Evolutionary conservation across 2,888 invertebrate genomes (phyloP).

Genomic region (Lamellibrachia columna): DNA sequence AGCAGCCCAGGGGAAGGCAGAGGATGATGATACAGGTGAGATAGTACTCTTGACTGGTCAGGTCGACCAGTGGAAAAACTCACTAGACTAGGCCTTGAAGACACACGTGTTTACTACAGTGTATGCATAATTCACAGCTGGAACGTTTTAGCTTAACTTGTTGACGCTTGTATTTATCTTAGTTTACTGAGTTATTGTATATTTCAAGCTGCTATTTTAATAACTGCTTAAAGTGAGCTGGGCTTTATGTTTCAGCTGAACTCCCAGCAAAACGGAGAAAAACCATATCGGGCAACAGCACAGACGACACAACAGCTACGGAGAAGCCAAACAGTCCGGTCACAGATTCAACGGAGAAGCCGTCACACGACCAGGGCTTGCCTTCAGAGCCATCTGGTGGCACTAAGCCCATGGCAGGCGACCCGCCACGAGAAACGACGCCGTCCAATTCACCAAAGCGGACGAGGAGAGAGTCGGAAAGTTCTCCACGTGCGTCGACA

Average conservation of each 20-base stretch:
- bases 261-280: neutral
- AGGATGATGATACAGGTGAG: slow-evolving; percentile 7
- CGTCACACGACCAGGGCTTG: neutral
- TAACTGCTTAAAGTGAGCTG: neutral
- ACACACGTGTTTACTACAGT: too few species aligned
- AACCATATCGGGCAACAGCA: neutral
- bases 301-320: neutral
- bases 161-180: too few species aligned
- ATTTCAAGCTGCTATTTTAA: neutral
- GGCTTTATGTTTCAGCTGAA: neutral
- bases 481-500: neutral
- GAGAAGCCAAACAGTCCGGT: neutral
- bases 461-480: neutral
- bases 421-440: neutral
- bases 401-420: neutral
- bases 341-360: neutral
- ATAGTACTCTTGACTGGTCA: neutral
- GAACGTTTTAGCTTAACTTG: too few species aligned
- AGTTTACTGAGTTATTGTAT: too few species aligned
- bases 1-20: neutral
- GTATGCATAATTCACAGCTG: too few species aligned
- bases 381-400: neutral
- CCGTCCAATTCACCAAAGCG: neutral
- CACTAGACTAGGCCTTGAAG: too few species aligned
- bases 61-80: too few species aligned